Conservation (phyloP, 2,888 invertebrate genomes). For the Sepioteuthis lessoniana region DNA sequence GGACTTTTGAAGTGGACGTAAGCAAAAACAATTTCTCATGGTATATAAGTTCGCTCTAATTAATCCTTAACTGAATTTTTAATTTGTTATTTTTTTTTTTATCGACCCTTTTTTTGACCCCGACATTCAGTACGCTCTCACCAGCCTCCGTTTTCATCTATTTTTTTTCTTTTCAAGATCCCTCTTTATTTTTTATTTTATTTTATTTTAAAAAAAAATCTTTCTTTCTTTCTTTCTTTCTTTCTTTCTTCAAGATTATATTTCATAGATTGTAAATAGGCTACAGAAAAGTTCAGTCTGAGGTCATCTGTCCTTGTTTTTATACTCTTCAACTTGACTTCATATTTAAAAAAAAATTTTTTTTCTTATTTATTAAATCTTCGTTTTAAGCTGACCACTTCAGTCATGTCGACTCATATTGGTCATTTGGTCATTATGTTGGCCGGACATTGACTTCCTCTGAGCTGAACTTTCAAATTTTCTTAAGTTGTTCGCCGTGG, state of each 20-base stretch:
- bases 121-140: background rate
- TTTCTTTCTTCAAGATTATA: background rate
- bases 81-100: background rate
- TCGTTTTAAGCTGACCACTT: background rate
- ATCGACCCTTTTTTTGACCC: background rate
- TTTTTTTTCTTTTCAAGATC: background rate
- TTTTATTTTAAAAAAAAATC: too few species aligned
- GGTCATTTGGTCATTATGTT: conserved; percentile 33
- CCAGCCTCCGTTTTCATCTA: background rate
- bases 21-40: too few species aligned
- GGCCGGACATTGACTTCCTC: background rate
- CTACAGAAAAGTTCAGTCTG: background rate
- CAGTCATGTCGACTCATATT: background rate
- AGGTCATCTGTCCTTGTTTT: background rate
- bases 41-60: background rate
- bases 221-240: background rate
- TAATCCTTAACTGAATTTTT: background rate
- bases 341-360: background rate
- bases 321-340: background rate
- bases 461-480: background rate
- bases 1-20: too few species aligned
- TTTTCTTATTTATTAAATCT: background rate
- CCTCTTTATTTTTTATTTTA: background rate
- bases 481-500: too few species aligned
- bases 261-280: background rate